Evolutionary conservation across 2,113 vertebrate species (phyloP).

Genomic region (Cinclus mexicanus): DNA sequence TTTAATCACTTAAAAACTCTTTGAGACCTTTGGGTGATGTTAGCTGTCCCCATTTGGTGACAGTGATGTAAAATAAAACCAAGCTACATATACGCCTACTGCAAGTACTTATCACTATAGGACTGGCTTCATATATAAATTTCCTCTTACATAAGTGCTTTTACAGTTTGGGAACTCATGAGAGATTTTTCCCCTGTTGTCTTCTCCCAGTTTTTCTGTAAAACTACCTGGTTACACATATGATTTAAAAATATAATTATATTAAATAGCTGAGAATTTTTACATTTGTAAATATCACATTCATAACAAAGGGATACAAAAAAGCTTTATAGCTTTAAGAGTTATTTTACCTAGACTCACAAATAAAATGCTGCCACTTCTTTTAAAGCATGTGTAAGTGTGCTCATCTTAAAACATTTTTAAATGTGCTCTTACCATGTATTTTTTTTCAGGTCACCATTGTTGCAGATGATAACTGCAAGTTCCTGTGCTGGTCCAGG

Average conservation of each 20-base stretch:
- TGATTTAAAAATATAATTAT: neutral
- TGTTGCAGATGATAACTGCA: constrained; percentile 92
- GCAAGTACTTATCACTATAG: neutral
- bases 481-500: constrained; percentile 94
- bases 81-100: neutral
- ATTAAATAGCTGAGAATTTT: neutral
- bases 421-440: neutral
- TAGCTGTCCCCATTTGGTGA: neutral
- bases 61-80: neutral
- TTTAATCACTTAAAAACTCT: neutral
- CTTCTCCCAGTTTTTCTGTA: neutral
- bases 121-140: neutral
- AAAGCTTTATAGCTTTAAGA: neutral
- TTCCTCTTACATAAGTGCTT: neutral
- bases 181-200: neutral
- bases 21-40: neutral
- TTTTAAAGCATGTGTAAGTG: neutral
- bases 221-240: neutral
- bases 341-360: neutral
- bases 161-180: neutral
- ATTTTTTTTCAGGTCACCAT: constrained; percentile 86
- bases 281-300: neutral
- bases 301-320: neutral
- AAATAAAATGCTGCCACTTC: neutral
- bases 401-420: neutral